phyloP scores from a whole-genome alignment of 1,140 invertebrate species.

The roundworm (Caenorhabditis elegans) region WBcel235 BX284605.5:12553501-12554000 shows the following conservation, averaged over 20 bases:
- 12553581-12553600: background rate
- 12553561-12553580: constrained; percentile 19
- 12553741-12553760: background rate
- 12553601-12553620: background rate
- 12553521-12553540: background rate
- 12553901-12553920: no score
- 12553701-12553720: background rate
- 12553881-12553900: no score
- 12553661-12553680: background rate
- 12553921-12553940: no score
- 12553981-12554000: no score
- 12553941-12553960: no score
- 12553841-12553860: no score
- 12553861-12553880: no score
- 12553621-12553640: constrained; percentile 14
- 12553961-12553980: no score
- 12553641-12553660: background rate
- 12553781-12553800: no score
- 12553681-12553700: constrained; percentile 12
- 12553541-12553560: constrained; percentile 1
- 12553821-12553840: no score
- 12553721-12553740: background rate
- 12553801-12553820: no score
- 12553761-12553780: no score
- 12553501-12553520: background rate